These are phyloP conservation scores for Thecophora atra DNA, from an alignment of 2,888 invertebrate genomes.

Conservation along the genomic window DNA sequence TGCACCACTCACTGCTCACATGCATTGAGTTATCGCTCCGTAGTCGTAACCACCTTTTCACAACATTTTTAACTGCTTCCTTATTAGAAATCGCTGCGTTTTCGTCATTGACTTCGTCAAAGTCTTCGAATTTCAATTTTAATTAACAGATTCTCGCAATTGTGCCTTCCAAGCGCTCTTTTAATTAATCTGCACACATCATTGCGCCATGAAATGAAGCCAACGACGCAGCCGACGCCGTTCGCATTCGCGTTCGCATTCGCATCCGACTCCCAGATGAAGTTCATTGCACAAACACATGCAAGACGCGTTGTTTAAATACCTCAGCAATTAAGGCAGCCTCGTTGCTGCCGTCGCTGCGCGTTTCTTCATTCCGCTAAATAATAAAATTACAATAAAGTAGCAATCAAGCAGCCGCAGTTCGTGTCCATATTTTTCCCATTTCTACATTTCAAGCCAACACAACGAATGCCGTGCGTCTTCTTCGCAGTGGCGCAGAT, in stretches of 20 bases:
- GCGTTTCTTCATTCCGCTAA: constrained; percentile 2
- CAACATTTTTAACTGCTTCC: not conserved
- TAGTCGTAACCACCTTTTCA: not conserved
- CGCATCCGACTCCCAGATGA: constrained; percentile 5
- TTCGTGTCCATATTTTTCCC: constrained; percentile 3
- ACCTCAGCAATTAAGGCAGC: constrained; percentile 5
- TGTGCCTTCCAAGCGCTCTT: not conserved
- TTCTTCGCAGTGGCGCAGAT: not conserved
- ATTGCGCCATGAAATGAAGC: not conserved
- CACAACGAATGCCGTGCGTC: not conserved
- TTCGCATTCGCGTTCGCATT: not conserved
- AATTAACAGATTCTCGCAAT: constrained; percentile 14
- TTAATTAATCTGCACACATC: constrained; percentile 10
- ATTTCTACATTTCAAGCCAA: not conserved
- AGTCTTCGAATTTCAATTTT: not conserved
- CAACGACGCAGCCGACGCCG: not conserved
- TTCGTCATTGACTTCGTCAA: constrained; percentile 14
- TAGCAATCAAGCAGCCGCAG: not conserved
- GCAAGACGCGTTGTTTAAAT: constrained; percentile 8
- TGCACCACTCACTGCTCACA: not conserved
- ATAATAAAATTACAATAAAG: constrained; percentile 25
- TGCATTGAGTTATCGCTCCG: not conserved
- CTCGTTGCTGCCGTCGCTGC: not conserved
- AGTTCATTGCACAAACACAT: constrained; percentile 25
- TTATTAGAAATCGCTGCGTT: not conserved